These are phyloP conservation scores for Mylabris sibirica DNA, from an alignment of 2,888 invertebrate species.

Conservation along the genomic window DNA sequence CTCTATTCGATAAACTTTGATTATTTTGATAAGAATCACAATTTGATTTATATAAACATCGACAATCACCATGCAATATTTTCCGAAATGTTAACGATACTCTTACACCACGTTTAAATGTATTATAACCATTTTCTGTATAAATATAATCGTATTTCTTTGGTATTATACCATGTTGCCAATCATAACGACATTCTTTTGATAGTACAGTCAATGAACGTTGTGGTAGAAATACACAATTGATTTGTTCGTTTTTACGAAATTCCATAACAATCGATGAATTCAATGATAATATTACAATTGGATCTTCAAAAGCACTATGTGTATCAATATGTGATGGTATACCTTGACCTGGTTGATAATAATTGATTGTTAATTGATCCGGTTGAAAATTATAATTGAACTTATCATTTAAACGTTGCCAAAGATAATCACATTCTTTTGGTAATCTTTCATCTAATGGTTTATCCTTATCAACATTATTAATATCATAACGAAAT, in stretches of 20 bases:
- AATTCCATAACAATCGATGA: constrained; percentile 91
- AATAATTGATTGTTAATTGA: constrained; percentile 86
- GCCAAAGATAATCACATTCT: constrained; percentile 73
- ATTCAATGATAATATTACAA: constrained; percentile 86
- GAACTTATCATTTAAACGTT: constrained; percentile 61
- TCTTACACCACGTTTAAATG: constrained; percentile 66
- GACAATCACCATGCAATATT: constrained; percentile 64
- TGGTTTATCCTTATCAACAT: constrained; percentile 77
- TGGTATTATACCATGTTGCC: constrained; percentile 89
- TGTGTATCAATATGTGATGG: constrained; percentile 96
- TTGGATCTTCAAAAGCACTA: constrained; percentile 89
- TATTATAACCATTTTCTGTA: constrained; percentile 64
- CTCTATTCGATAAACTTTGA: constrained; percentile 31
- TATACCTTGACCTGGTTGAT: constrained; percentile 89
- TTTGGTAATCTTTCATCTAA: constrained; percentile 73
- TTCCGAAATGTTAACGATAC: constrained; percentile 87
- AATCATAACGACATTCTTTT: constrained; percentile 74
- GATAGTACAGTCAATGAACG: constrained; percentile 83
- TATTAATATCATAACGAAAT: constrained; percentile 87
- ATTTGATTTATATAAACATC: constrained; percentile 69
- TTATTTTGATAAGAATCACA: constrained; percentile 69
- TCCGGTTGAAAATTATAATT: constrained; percentile 66
- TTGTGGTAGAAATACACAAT: constrained; percentile 72
- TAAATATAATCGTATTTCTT: constrained; percentile 79
- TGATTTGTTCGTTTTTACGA: constrained; percentile 67